Evolutionary conservation across 2,113 vertebrate species (phyloP), one percentile per base, ranked within the genome.

Genomic region (Myrmophylax atrothorax): DNA sequence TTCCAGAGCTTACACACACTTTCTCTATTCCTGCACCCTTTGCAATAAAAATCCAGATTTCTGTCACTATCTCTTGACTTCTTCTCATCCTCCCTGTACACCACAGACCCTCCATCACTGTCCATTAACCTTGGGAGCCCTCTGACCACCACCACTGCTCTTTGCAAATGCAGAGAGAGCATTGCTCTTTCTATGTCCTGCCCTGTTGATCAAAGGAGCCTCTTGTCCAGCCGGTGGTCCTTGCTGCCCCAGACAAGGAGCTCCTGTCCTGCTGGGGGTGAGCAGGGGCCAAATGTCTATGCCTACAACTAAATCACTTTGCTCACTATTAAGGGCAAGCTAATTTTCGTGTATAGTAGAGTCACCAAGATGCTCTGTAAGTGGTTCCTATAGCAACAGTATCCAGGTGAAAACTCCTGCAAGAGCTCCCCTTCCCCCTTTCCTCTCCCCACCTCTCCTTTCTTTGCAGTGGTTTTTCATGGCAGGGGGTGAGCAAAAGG

Each of bases 331-430:
- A 89, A 49, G 72, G 83, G 58, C 12, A 22, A 91, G 87, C 55
- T 72, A 62, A 94, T 95, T 95, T 94, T 78, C 87, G 49, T 58
- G 58, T 82, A 33, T 24, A 72, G 80, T 31, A 22, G 62, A 87
- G 84, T 77, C 44, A 4, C 50, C 0, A 4, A 94, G 93, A 93
- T 72, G 79, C 64, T 77, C 62, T 0, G 0, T 87, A 75, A 95
- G 59, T 93, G 93, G 97, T 98, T 98, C 96, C 97, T 96, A 97
- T 96, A 94, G 97, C 96, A 98, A 98, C 97, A 56, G 96, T 97
- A 94, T 96, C 96, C 82, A 97, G 90, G 95, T 91, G 82, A 97
- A 97, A 95, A 90, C 77, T 97, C 90, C 95, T 60, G 59, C 85
- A 72, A 81, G 49, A 85, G 64, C 68, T 94, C 56, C 84, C 93